phyloP scores from a whole-genome alignment of 2,113 vertebrate genomes.

The Phrynosoma blainvillii region DNA sequence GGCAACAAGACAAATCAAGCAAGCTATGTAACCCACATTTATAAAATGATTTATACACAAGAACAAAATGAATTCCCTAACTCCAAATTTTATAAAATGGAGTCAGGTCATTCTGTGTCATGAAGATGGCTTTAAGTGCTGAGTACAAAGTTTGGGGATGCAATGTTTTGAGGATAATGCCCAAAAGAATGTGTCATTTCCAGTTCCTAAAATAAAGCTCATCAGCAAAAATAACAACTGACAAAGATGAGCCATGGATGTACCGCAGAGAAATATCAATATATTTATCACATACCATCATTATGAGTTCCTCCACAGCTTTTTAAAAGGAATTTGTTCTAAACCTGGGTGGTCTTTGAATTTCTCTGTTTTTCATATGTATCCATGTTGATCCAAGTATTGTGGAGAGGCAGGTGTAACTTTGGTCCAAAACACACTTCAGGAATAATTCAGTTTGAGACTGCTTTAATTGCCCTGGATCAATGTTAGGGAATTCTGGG shows the following conservation, averaged over 20 bases:
- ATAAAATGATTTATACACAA: constrained; percentile 39
- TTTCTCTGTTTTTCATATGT: not conserved
- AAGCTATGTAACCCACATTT: constrained; percentile 45
- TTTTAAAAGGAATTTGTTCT: not conserved
- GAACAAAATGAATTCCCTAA: constrained; percentile 29
- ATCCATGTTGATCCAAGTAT: no score
- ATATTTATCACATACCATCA: not conserved
- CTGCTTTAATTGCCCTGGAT: no score
- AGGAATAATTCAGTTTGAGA: no score
- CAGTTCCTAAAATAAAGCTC: constrained; percentile 15
- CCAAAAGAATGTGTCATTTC: constrained; percentile 21
- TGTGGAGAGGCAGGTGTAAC: no score
- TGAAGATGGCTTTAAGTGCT: not conserved
- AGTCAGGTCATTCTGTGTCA: not conserved
- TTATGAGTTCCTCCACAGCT: not conserved
- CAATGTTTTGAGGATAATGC: constrained; percentile 18
- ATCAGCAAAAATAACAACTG: constrained; percentile 1
- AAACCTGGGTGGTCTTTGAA: not conserved
- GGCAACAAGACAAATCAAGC: constrained; percentile 32
- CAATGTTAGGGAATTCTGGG: no score
- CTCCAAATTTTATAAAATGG: constrained; percentile 42
- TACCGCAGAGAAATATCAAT: not conserved
- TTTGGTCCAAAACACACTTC: no score
- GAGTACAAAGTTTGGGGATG: constrained; percentile 22
- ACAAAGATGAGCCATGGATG: constrained; percentile 19